These are phyloP conservation scores for Conus ventricosus DNA, from an alignment of 1,140 invertebrate genomes.

Conservation along the genomic window DNA sequence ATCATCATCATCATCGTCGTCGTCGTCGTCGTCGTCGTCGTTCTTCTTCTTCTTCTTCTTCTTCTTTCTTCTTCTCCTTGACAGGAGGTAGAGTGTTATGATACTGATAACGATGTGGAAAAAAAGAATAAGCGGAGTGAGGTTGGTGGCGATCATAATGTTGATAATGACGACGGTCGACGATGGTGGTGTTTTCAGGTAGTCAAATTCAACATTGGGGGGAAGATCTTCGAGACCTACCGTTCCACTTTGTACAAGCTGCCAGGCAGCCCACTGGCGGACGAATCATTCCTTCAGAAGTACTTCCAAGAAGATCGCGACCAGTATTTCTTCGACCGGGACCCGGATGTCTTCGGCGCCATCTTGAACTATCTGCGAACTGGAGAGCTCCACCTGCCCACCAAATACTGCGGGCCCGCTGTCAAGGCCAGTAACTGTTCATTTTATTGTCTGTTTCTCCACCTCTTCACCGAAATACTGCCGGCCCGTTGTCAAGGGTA, in stretches of 20 bases:
- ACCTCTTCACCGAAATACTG: background rate
- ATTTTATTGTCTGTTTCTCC: background rate
- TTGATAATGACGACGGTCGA: background rate
- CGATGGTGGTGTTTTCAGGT: constrained; percentile 26
- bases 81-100: no score
- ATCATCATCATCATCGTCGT: no score
- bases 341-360: constrained; percentile 60
- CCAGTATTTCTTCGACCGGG: constrained; percentile 68
- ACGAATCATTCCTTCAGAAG: constrained; percentile 55
- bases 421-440: constrained; percentile 44
- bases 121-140: no score
- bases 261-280: constrained; percentile 49
- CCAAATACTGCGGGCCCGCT: constrained; percentile 66
- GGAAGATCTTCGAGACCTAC: constrained; percentile 61
- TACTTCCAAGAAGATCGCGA: constrained; percentile 81
- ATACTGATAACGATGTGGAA: no score
- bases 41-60: no score
- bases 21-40: no score
- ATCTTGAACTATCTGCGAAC: constrained; percentile 67
- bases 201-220: constrained; percentile 59
- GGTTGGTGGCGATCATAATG: background rate
- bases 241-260: constrained; percentile 53
- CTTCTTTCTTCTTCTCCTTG: no score
- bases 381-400: constrained; percentile 69
- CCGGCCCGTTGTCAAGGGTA: background rate